Conservation (phyloP, 2,888 invertebrate genomes). For the Gonocerus acuteangulatus region DNA sequence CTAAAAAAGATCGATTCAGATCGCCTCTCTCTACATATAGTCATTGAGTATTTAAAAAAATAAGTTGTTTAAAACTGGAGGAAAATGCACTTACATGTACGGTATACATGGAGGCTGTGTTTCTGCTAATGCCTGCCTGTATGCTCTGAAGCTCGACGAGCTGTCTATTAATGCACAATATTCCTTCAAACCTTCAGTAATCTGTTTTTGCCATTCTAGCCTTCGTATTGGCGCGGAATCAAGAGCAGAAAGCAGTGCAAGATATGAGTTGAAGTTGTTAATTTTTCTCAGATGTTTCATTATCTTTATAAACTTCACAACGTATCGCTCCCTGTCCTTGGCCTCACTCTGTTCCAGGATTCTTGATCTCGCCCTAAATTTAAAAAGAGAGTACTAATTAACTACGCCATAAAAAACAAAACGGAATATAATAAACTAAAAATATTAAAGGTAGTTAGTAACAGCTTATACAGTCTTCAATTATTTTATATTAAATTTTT, state of each 20-base stretch:
- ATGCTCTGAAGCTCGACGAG: conserved; percentile 95
- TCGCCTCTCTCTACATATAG: too few species aligned
- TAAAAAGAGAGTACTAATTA: neutral
- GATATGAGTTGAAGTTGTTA: conserved; percentile 97
- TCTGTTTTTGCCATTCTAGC: conserved; percentile 87
- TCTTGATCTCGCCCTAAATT: conserved; percentile 70
- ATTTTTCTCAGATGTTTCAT: conserved; percentile 96
- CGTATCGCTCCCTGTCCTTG: conserved; percentile 91
- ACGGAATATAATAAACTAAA: neutral
- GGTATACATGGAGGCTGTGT: conserved; percentile 98
- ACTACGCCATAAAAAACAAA: too few species aligned
- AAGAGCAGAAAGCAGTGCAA: conserved; percentile 90
- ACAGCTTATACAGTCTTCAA: too few species aligned
- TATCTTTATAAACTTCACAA: conserved; percentile 92
- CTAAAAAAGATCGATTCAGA: too few species aligned
- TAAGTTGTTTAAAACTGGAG: too few species aligned
- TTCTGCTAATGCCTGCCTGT: conserved; percentile 85
- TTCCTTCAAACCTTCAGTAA: conserved; percentile 85
- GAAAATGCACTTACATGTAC: conserved; percentile 77
- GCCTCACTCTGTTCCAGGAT: conserved; percentile 86
- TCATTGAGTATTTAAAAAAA: too few species aligned
- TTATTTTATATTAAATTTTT: neutral
- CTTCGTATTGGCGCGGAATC: conserved; percentile 90
- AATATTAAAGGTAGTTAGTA: neutral
- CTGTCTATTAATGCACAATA: conserved; percentile 95